Percentiles rank a stretch among this genome's conserved stretches.
Conservation (phyloP, 2,797 vertebrate genomes). For the Anableps anableps region DNA sequence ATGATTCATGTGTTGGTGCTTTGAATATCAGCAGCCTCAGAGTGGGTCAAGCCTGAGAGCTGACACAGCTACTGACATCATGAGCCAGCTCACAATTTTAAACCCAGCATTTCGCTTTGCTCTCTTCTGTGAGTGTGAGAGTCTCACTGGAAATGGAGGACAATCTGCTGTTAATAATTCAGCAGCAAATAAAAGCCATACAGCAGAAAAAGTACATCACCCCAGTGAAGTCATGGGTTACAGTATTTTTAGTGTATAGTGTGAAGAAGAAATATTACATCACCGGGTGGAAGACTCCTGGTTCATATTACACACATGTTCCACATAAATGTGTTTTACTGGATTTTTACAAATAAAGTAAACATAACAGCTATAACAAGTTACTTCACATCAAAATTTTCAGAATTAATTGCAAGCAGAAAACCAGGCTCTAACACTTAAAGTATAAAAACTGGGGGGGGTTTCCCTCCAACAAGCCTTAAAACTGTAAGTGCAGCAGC, state of each 20-base stretch:
- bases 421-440: slow-evolving; percentile 12
- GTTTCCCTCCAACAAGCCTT: neutral
- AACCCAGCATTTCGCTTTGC: slow-evolving; percentile 24
- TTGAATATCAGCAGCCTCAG: slow-evolving; percentile 22
- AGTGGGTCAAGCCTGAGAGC: slow-evolving; percentile 43
- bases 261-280: slow-evolving; percentile 50
- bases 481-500: slow-evolving; percentile 34
- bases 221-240: slow-evolving; percentile 62
- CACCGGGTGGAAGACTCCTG: slow-evolving; percentile 34
- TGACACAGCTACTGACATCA: slow-evolving; percentile 55
- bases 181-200: slow-evolving; percentile 60
- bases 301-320: slow-evolving; percentile 41
- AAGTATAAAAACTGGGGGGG: slow-evolving; percentile 10
- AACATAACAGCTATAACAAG: slow-evolving; percentile 23
- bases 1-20: slow-evolving; percentile 52
- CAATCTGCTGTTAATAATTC: slow-evolving; percentile 55
- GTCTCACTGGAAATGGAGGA: slow-evolving; percentile 23
- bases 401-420: slow-evolving; percentile 32
- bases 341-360: slow-evolving; percentile 24
- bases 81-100: slow-evolving; percentile 26
- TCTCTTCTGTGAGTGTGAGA: slow-evolving; percentile 19
- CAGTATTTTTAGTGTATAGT: slow-evolving; percentile 36
- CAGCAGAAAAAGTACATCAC: slow-evolving; percentile 52
- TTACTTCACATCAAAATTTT: slow-evolving; percentile 41
- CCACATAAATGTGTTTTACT: slow-evolving; percentile 48